Evolutionary conservation across 2,113 vertebrate genomes (phyloP).

Genomic region (Notothenia rossii): DNA sequence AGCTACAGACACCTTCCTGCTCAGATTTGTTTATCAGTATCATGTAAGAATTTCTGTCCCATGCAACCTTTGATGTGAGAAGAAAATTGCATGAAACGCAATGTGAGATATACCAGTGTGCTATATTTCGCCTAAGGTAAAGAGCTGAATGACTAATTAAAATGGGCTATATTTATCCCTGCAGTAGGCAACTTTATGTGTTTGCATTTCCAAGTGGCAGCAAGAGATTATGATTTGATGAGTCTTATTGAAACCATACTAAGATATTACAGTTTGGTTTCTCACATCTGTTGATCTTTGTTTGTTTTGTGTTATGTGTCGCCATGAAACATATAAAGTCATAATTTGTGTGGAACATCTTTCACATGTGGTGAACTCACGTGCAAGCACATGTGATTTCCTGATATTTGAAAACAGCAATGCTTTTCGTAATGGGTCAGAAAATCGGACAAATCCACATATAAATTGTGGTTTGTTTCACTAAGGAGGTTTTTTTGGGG

Average conservation of each 20-base stretch:
- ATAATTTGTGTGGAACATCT: not conserved
- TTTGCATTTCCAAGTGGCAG: constrained; percentile 23
- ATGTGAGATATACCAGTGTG: constrained; percentile 32
- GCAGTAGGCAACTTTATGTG: constrained; percentile 41
- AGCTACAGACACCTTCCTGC: constrained; percentile 11
- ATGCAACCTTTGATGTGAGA: constrained; percentile 7
- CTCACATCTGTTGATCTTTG: not conserved
- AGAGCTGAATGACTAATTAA: constrained; percentile 53
- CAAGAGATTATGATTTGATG: constrained; percentile 11
- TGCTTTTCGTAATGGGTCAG: not conserved
- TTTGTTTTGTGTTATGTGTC: not conserved
- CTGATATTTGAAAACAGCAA: not conserved
- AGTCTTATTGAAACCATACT: not conserved
- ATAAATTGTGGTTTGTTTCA: not conserved
- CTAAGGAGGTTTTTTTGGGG: too few relatives aligned
- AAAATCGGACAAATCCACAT: not conserved
- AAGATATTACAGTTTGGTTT: not conserved
- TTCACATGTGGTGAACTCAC: not conserved
- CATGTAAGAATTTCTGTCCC: constrained; percentile 3
- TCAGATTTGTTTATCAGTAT: constrained; percentile 3
- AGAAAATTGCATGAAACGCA: constrained; percentile 44
- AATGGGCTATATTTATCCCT: constrained; percentile 53
- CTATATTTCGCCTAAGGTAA: constrained; percentile 42
- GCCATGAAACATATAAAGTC: not conserved
- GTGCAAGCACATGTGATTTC: not conserved